Evolutionary conservation across 2,888 invertebrate genomes (phyloP).

Genomic region (Caenorhabditis macrosperma): DNA sequence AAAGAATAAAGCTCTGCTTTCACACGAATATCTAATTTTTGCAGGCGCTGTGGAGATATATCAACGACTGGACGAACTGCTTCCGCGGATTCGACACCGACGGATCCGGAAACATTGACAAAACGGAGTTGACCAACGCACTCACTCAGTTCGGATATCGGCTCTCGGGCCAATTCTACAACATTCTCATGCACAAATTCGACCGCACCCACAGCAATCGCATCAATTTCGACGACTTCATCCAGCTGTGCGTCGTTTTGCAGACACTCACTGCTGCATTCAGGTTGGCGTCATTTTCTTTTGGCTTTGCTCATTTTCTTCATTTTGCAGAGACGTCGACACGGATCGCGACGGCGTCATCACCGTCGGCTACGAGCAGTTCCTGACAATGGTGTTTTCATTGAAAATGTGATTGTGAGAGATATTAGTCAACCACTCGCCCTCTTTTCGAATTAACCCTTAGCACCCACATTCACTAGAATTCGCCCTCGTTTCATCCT

Average conservation of each 20-base stretch:
- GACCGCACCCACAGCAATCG: slow-evolving; percentile 92
- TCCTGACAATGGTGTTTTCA: slow-evolving; percentile 89
- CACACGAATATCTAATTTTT: background rate
- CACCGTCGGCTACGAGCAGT: slow-evolving; percentile 89
- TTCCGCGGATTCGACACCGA: slow-evolving; percentile 95
- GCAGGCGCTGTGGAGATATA: slow-evolving; percentile 93
- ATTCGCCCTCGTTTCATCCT: background rate
- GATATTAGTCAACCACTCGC: slow-evolving; percentile 47
- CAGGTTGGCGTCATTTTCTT: slow-evolving; percentile 82
- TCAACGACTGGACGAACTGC: slow-evolving; percentile 97
- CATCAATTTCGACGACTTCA: slow-evolving; percentile 97
- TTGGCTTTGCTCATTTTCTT: background rate
- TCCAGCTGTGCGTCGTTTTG: slow-evolving; percentile 87
- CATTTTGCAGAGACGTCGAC: slow-evolving; percentile 84
- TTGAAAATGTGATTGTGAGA: slow-evolving; percentile 77
- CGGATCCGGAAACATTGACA: slow-evolving; percentile 91
- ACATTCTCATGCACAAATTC: slow-evolving; percentile 91
- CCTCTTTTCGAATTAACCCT: slow-evolving; percentile 44
- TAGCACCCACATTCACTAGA: slow-evolving; percentile 12
- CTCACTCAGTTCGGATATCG: slow-evolving; percentile 88
- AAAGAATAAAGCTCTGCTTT: too few species aligned
- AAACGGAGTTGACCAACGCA: slow-evolving; percentile 91
- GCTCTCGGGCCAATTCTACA: slow-evolving; percentile 89
- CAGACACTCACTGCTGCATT: slow-evolving; percentile 86
- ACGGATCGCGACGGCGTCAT: slow-evolving; percentile 88